Evolutionary conservation across 2,113 vertebrate species (phyloP), one percentile per base, ranked within the genome.

Genomic region (Pheucticus melanocephalus): DNA sequence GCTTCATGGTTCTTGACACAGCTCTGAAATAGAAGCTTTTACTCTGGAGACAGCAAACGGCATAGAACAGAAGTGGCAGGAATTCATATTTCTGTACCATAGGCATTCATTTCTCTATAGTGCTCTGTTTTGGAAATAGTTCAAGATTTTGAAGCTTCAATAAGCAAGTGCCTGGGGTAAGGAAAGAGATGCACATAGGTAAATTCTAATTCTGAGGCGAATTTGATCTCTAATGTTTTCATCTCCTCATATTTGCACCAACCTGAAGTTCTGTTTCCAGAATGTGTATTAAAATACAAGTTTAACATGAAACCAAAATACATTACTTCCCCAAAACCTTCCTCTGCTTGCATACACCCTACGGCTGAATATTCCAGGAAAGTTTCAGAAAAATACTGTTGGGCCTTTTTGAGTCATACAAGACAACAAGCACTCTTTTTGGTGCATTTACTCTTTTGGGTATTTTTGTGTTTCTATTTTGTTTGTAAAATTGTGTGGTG

Each of bases 21-120:
- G 96, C 92, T 97, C 94, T 97, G 96, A 97, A 97, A 97, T 76
- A 97, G 95, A 96, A 96, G 92, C 95, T 96, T 96, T 96, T 96
- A 86, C 96, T 92, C 95, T 90, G 48, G 96, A 82, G 96, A 95
- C 94, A 92, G 35, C 48, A 86, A 90, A 78, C 82, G 93, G 10
- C 86, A 72, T 84, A 45, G 93, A 94, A 94, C 35, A 92, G 42
- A 96, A 93, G 76, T 76, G 48, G 51, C 81, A 95, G 72, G 33
- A 90, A 86, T 90, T 86, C 1, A 0, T 84, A 84, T 48, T 90
- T 92, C 80, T 88, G n/a, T 71, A 92, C 37, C 0, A 1, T 40
- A 82, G 48, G 39, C 59, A 65, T 77, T 87, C 4, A 1, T 79
- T 88, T 84, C 53, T 88, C 72, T 79, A 9, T 19, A 57, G 37